Conservation (phyloP, 2,113 vertebrate species). For the Dipodomys ordii region DNA sequence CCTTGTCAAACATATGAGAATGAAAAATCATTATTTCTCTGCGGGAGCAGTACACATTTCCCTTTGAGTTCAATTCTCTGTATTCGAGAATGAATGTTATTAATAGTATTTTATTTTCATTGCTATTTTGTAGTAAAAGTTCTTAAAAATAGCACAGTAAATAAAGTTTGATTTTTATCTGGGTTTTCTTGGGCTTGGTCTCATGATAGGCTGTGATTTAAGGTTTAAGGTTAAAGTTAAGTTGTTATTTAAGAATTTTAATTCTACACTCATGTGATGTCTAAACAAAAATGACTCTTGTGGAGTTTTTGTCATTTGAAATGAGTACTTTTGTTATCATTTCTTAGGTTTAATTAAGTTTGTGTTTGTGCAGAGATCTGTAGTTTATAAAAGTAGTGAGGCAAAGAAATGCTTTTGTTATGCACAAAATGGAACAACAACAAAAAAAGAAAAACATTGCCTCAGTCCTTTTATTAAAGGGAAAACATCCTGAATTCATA, state of each 20-base stretch:
- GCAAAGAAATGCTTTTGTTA: conserved; percentile 29
- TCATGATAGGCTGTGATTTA: not conserved
- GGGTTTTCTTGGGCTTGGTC: not conserved
- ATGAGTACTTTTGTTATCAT: not conserved
- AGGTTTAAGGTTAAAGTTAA: conserved; percentile 19
- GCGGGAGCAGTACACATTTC: not conserved
- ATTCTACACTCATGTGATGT: not conserved
- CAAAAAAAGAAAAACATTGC: conserved; percentile 23
- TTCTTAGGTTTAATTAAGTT: conserved; percentile 48
- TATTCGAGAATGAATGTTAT: conserved; percentile 50
- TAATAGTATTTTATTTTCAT: not conserved
- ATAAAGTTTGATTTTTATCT: conserved; percentile 57
- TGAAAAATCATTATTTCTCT: conserved; percentile 33
- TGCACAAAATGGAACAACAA: not conserved
- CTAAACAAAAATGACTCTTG: conserved; percentile 56
- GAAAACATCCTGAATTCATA: not conserved
- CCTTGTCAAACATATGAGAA: not conserved
- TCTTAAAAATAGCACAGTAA: conserved; percentile 49
- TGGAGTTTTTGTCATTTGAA: conserved; percentile 52
- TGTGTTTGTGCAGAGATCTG: conserved; percentile 23
- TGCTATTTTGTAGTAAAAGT: conserved; percentile 51
- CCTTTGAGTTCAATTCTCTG: not conserved
- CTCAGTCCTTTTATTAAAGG: conserved; percentile 27
- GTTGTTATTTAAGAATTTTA: conserved; percentile 54
- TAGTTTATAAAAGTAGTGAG: conserved; percentile 32